These are phyloP conservation scores for Lateolabrax maculatus DNA, from an alignment of 2,797 vertebrate species.

Conservation along the genomic window DNA sequence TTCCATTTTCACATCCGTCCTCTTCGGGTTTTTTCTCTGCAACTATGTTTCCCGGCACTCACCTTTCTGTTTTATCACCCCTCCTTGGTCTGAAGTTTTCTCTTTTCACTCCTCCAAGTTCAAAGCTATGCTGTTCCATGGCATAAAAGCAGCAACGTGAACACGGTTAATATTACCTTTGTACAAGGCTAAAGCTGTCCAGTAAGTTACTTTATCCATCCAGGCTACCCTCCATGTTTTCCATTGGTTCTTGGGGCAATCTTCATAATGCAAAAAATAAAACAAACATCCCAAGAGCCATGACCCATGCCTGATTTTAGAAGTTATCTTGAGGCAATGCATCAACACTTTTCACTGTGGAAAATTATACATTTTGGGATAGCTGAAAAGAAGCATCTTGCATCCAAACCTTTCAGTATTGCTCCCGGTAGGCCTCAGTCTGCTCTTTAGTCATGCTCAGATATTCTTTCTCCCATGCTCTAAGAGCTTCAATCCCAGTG, in stretches of 20 bases:
- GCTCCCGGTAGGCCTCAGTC: conserved; percentile 16
- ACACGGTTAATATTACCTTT: background rate
- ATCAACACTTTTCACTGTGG: conserved; percentile 14
- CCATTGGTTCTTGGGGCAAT: conserved; percentile 10
- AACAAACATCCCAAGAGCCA: conserved; percentile 10
- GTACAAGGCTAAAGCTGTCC: background rate
- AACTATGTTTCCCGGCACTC: background rate
- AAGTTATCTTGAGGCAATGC: conserved; percentile 28
- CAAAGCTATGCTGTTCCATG: background rate
- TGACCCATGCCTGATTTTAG: conserved; percentile 48
- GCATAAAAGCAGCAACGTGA: background rate
- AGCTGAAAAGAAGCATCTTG: conserved; percentile 1
- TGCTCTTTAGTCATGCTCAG: conserved; percentile 53
- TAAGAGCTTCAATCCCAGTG: conserved; percentile 55
- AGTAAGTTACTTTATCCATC: conserved; percentile 6
- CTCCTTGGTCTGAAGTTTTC: background rate
- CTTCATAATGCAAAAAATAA: conserved; percentile 9
- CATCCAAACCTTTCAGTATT: conserved; percentile 19
- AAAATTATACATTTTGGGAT: conserved; percentile 9
- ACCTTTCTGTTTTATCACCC: background rate
- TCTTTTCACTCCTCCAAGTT: background rate
- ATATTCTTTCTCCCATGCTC: conserved; percentile 51
- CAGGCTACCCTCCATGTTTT: conserved; percentile 5
- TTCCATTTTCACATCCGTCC: background rate
- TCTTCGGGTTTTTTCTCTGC: background rate